These are phyloP conservation scores for Sebastes goodei DNA, from an alignment of 2,797 vertebrate genomes.

Conservation along the genomic window DNA sequence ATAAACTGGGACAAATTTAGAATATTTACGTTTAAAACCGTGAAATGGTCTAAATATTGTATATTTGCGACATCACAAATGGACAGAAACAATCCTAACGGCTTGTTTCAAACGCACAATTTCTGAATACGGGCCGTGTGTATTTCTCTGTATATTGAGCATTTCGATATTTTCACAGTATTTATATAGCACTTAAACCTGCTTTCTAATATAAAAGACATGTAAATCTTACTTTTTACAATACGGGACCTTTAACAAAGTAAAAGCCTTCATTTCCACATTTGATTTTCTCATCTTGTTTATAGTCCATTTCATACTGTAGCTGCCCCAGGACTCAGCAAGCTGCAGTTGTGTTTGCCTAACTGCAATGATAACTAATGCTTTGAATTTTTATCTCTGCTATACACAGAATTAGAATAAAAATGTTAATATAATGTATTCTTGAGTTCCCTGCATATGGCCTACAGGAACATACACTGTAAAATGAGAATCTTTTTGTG, in stretches of 20 bases:
- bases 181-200: too few species aligned
- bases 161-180: too few species aligned
- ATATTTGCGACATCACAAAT: too few species aligned
- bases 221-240: too few species aligned
- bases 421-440: background rate
- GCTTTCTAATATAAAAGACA: too few species aligned
- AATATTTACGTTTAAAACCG: too few species aligned
- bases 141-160: too few species aligned
- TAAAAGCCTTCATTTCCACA: constrained; percentile 5
- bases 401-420: background rate
- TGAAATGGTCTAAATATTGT: too few species aligned
- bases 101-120: too few species aligned
- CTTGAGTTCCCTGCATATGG: background rate
- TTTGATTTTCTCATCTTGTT: constrained; percentile 16
- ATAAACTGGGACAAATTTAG: too few species aligned
- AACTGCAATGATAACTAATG: background rate
- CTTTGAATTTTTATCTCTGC: background rate
- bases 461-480: background rate
- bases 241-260: background rate
- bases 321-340: background rate
- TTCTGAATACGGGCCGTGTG: too few species aligned
- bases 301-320: background rate
- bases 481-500: background rate
- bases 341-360: background rate
- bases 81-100: too few species aligned